Percentiles rank a stretch among this genome's conserved stretches.
These are phyloP conservation scores for Castor canadensis DNA, from an alignment of 2,113 vertebrate genomes.

Conservation along the genomic window DNA sequence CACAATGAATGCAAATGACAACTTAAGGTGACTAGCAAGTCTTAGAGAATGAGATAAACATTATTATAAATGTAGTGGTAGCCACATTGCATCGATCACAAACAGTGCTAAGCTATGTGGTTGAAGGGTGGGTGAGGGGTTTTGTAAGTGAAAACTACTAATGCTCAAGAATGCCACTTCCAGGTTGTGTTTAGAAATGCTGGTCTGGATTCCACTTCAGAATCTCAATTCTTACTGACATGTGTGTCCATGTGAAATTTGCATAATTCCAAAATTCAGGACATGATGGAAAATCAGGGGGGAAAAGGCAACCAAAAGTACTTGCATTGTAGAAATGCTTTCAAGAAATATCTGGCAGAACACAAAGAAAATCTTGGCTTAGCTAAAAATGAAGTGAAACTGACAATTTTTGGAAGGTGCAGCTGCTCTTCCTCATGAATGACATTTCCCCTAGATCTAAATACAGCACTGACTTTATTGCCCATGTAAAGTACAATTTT, in stretches of 20 bases:
- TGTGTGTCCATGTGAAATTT: not conserved
- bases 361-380: slow-evolving; percentile 45
- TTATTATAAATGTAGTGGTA: not conserved
- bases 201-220: not conserved
- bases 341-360: slow-evolving; percentile 47
- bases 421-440: not conserved
- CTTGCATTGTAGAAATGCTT: not conserved
- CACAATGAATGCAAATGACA: not conserved
- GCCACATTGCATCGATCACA: not conserved
- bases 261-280: not conserved
- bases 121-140: not conserved
- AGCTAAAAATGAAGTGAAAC: not conserved
- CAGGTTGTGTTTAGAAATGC: not conserved
- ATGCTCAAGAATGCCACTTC: not conserved
- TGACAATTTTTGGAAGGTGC: not conserved
- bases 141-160: not conserved
- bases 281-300: not conserved
- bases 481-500: not conserved
- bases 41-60: not conserved
- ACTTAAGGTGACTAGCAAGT: not conserved
- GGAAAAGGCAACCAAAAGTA: not conserved
- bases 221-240: not conserved
- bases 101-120: not conserved
- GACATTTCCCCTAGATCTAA: not conserved
- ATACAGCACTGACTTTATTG: not conserved